Conservation (phyloP, 1,140 invertebrate genomes). For the Caenorhabditis remanei region DNA sequence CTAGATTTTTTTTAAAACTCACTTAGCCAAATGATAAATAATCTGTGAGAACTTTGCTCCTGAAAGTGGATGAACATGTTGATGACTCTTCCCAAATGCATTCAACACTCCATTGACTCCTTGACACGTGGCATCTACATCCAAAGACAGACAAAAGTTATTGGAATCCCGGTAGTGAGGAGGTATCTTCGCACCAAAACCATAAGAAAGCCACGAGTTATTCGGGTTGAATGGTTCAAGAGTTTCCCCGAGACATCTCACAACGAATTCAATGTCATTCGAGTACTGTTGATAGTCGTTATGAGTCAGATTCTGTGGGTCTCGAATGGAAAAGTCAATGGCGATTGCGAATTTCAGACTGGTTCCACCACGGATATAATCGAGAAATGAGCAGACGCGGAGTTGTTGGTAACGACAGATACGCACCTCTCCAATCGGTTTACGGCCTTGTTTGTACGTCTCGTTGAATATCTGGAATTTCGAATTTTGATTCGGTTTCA, state of each 20-base stretch:
- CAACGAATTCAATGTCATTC: conserved; percentile 71
- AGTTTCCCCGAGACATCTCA: conserved; percentile 69
- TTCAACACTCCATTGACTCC: conserved; percentile 70
- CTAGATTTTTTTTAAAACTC: too few relatives aligned
- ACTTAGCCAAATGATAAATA: conserved; percentile 75
- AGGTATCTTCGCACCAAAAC: conserved; percentile 74
- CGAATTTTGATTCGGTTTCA: background rate
- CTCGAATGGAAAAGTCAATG: conserved; percentile 73
- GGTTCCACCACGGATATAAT: conserved; percentile 70
- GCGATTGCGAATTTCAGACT: conserved; percentile 71
- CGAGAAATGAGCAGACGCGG: conserved; percentile 71
- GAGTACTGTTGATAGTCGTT: conserved; percentile 69
- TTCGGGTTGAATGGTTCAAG: conserved; percentile 66
- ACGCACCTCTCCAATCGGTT: conserved; percentile 72
- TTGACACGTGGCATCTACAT: conserved; percentile 72
- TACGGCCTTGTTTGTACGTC: conserved; percentile 66
- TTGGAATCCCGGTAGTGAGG: conserved; percentile 74
- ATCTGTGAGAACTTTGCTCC: conserved; percentile 75
- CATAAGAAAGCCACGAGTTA: conserved; percentile 71
- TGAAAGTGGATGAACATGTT: conserved; percentile 71
- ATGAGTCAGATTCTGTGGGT: conserved; percentile 27
- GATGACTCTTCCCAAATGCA: conserved; percentile 70
- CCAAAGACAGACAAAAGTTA: conserved; percentile 73
- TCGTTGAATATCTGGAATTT: conserved; percentile 69
- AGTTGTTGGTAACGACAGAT: conserved; percentile 69